phyloP scores from a whole-genome alignment of 2,888 invertebrate species.

The Dioctria linearis region DNA sequence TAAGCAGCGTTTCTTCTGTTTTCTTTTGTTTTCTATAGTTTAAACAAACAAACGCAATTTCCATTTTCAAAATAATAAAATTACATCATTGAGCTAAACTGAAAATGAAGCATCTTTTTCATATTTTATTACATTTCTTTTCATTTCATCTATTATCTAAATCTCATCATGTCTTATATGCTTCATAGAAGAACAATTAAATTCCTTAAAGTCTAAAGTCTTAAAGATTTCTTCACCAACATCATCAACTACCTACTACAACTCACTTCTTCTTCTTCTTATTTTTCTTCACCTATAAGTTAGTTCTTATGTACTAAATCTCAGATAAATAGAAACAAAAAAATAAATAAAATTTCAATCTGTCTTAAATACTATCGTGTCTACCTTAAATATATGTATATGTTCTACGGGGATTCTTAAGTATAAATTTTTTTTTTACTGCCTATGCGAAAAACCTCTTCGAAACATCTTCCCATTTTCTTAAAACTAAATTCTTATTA shows the following conservation, averaged over 20 bases:
- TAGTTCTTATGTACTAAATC: slow-evolving; percentile 29
- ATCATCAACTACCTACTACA: background rate
- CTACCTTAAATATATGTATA: slow-evolving; percentile 1
- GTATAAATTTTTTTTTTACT: background rate
- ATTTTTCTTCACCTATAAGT: background rate
- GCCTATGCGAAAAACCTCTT: slow-evolving; percentile 37
- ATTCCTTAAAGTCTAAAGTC: slow-evolving; percentile 43
- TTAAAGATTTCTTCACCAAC: slow-evolving; percentile 38
- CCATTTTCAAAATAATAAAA: background rate
- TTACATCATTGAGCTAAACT: slow-evolving; percentile 46
- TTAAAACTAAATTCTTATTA: background rate
- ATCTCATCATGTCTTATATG: background rate
- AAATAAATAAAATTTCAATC: slow-evolving; percentile 37
- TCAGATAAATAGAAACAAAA: slow-evolving; percentile 24
- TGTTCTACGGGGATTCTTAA: background rate
- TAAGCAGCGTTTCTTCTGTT: slow-evolving; percentile 4
- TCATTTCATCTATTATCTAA: background rate
- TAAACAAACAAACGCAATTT: slow-evolving; percentile 37
- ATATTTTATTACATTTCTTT: slow-evolving; percentile 20
- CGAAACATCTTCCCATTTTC: slow-evolving; percentile 15
- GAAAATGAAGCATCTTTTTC: slow-evolving; percentile 42
- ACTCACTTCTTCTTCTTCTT: background rate
- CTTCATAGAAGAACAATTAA: slow-evolving; percentile 36
- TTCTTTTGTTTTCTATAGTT: background rate
- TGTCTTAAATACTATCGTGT: background rate